Conservation (phyloP, 2,888 invertebrate genomes). For the Brachyptera putata region DNA sequence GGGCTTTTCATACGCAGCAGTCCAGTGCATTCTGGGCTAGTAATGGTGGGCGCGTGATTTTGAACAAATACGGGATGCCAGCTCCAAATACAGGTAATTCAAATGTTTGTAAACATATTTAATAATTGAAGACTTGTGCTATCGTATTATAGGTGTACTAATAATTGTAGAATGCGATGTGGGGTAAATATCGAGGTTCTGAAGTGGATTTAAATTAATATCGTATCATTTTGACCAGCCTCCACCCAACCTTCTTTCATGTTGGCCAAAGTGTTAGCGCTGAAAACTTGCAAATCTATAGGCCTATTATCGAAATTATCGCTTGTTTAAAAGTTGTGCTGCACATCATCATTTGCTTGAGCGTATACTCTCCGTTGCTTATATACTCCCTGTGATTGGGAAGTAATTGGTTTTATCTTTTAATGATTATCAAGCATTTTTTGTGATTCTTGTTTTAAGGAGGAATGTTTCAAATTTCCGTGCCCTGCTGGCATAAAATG, state of each 20-base stretch:
- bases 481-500: slow-evolving; percentile 38
- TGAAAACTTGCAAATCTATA: too few species aligned
- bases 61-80: slow-evolving; percentile 46
- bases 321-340: slow-evolving; percentile 14
- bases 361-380: too few species aligned
- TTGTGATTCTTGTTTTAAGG: neutral
- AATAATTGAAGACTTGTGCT: too few species aligned
- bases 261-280: slow-evolving; percentile 23
- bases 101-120: slow-evolving; percentile 15
- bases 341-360: too few species aligned
- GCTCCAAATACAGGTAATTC: slow-evolving; percentile 34
- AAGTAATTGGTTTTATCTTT: too few species aligned
- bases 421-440: too few species aligned
- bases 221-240: slow-evolving; percentile 16
- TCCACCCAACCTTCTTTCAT: slow-evolving; percentile 30
- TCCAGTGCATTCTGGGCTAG: slow-evolving; percentile 44
- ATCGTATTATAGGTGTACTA: neutral
- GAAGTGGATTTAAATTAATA: slow-evolving; percentile 9
- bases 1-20: slow-evolving; percentile 42
- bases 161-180: too few species aligned
- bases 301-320: slow-evolving; percentile 42
- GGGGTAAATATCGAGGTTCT: too few species aligned
- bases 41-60: slow-evolving; percentile 52
- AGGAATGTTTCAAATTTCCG: slow-evolving; percentile 36
- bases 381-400: too few species aligned